A percentile compares a stretch with the other conserved stretches of the same genome.
phyloP scores from a whole-genome alignment of 2,113 vertebrate genomes.

The Lophius piscatorius region DNA sequence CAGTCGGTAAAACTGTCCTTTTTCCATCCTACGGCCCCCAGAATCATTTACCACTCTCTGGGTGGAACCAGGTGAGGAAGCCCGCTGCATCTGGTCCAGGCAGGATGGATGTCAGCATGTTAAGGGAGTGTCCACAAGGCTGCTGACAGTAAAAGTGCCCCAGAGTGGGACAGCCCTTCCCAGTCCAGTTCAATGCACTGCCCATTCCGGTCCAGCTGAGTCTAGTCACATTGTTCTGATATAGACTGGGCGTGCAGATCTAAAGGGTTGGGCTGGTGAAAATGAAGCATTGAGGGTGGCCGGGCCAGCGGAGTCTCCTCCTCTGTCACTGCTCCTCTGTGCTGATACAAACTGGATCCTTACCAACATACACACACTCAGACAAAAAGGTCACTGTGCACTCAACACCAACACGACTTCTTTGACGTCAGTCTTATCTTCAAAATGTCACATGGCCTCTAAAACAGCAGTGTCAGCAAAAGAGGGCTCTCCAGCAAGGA shows the following conservation, averaged over 20 bases:
- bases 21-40: background rate
- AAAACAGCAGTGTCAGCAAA: conserved; percentile 48
- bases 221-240: conserved; percentile 24
- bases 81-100: conserved; percentile 62
- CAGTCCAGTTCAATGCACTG: conserved; percentile 38
- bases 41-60: background rate
- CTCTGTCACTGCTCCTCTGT: conserved; percentile 23
- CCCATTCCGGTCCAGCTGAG: conserved; percentile 29
- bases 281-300: conserved; percentile 31
- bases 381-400: conserved; percentile 63
- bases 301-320: conserved; percentile 27
- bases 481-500: conserved; percentile 22
- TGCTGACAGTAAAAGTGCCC: conserved; percentile 69
- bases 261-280: conserved; percentile 27
- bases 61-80: conserved; percentile 22
- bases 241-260: conserved; percentile 27
- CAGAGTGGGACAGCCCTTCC: conserved; percentile 41
- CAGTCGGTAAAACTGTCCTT: background rate
- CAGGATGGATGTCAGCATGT: conserved; percentile 71
- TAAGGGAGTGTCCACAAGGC: conserved; percentile 53
- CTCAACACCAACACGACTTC: conserved; percentile 14
- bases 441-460: conserved; percentile 67
- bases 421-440: conserved; percentile 62
- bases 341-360: conserved; percentile 56
- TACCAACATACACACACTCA: conserved; percentile 52